Evolutionary conservation across 2,797 vertebrate genomes (phyloP).

Genomic region (Lacerta agilis): DNA sequence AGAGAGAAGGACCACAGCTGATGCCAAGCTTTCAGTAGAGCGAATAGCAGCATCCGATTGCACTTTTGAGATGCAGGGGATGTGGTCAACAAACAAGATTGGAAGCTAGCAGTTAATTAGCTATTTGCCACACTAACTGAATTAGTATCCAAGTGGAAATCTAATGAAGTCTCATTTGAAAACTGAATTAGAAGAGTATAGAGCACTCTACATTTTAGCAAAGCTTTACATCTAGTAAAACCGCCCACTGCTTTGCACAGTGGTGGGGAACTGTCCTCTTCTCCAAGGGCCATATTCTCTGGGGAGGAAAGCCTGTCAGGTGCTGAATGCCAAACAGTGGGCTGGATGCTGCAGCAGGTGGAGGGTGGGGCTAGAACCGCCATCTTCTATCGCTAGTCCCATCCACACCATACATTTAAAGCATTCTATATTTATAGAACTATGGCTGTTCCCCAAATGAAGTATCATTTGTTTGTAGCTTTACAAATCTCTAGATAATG

Average conservation of each 20-base stretch:
- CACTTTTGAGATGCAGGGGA: background rate
- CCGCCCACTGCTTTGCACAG: too few species aligned
- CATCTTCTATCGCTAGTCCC: too few species aligned
- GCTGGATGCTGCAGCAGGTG: too few species aligned
- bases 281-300: too few species aligned
- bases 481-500: background rate
- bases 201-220: background rate
- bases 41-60: background rate
- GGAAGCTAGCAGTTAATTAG: background rate
- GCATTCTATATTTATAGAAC: too few species aligned
- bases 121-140: background rate
- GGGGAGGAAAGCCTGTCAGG: too few species aligned
- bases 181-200: background rate
- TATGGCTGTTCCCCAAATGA: too few species aligned
- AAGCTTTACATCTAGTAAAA: background rate
- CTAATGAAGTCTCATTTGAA: conserved; percentile 8
- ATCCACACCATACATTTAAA: too few species aligned
- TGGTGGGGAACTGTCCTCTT: too few species aligned
- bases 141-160: conserved; percentile 15
- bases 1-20: background rate
- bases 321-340: too few species aligned
- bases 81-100: background rate
- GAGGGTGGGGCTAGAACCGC: too few species aligned
- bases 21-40: background rate
- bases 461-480: too few species aligned